These are phyloP conservation scores for Choreutis nemorana DNA, from an alignment of 2,888 invertebrate species.

Conservation along the genomic window DNA sequence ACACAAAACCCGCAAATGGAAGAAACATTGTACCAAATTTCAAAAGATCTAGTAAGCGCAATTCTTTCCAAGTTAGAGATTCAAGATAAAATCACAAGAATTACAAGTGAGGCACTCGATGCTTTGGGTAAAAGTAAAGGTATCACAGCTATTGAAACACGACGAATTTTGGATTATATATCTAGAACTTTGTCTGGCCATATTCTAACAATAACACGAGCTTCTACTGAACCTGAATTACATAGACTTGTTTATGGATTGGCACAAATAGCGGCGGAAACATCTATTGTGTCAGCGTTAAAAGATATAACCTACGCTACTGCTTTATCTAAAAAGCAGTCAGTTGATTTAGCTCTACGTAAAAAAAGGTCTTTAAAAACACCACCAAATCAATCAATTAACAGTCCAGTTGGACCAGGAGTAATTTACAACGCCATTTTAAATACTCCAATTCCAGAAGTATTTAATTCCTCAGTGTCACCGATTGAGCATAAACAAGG, in stretches of 20 bases:
- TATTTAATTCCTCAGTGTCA: no score
- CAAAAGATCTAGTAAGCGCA: constrained; percentile 50
- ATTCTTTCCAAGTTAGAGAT: constrained; percentile 50
- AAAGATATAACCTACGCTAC: constrained; percentile 53
- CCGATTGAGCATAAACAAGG: constrained; percentile 11
- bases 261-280: constrained; percentile 56
- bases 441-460: background rate
- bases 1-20: constrained; percentile 53
- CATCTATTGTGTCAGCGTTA: constrained; percentile 51
- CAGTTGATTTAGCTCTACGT: constrained; percentile 45
- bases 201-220: constrained; percentile 44
- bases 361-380: constrained; percentile 33
- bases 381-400: no score
- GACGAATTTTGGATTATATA: constrained; percentile 54
- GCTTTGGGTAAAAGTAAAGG: constrained; percentile 53
- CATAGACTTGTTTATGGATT: constrained; percentile 54
- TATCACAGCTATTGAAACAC: constrained; percentile 53
- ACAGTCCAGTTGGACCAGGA: background rate
- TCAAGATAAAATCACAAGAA: constrained; percentile 56
- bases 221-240: constrained; percentile 54
- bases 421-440: background rate
- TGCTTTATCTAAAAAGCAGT: constrained; percentile 51
- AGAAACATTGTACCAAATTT: constrained; percentile 45
- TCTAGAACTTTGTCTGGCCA: constrained; percentile 51
- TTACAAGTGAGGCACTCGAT: constrained; percentile 50